Evolutionary conservation across 1,140 invertebrate species (phyloP).

Genomic region (Lasioglossum albipes): DNA sequence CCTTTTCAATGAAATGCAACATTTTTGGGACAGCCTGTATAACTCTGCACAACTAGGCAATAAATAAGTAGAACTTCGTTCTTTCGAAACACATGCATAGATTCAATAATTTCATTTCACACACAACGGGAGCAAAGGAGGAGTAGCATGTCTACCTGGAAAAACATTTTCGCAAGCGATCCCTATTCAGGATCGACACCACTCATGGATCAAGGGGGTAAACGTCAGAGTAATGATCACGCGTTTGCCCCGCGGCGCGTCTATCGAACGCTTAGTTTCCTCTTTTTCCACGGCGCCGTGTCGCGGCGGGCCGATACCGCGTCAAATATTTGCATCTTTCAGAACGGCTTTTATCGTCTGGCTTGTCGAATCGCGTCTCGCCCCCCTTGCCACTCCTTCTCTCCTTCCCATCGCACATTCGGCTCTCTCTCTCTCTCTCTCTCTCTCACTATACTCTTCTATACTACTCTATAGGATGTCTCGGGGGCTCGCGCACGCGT

Average conservation of each 20-base stretch:
- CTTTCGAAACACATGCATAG: no score
- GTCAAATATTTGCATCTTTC: conserved; percentile 46
- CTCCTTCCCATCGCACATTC: no score
- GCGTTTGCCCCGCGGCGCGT: conserved; percentile 2
- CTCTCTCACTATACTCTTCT: not conserved
- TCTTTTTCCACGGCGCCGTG: not conserved
- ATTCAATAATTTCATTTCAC: no score
- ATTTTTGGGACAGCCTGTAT: no score
- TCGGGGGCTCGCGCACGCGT: not conserved
- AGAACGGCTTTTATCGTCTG: conserved; percentile 33
- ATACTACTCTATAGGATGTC: no score
- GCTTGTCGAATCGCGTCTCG: not conserved
- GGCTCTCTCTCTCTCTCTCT: no score
- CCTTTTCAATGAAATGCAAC: no score
- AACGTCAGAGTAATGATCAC: conserved; percentile 14
- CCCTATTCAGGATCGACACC: not conserved
- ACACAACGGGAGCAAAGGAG: not conserved
- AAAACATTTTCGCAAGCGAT: not conserved
- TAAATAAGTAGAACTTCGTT: no score
- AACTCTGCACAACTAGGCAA: no score
- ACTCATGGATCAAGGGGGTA: not conserved
- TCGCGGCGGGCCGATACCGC: not conserved
- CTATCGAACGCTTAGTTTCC: conserved; percentile 14
- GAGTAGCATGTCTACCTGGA: not conserved
- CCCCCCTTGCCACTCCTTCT: not conserved